A percentile compares a stretch with the other conserved stretches of the same genome.
Conservation (phyloP, 1,140 invertebrate species). For the Dendrolimus kikuchii region DNA sequence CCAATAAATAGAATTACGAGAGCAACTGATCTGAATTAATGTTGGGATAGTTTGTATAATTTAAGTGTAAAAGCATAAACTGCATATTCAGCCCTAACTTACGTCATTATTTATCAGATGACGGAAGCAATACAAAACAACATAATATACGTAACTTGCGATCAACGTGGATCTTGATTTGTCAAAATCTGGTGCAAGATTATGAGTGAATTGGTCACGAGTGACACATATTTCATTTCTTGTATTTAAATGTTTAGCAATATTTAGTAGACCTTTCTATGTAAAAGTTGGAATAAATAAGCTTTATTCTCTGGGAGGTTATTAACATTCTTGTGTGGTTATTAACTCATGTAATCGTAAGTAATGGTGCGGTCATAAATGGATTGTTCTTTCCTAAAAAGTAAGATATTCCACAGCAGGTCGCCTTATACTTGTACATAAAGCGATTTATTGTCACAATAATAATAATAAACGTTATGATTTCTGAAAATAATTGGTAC, state of each 20-base stretch:
- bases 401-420: too few relatives aligned
- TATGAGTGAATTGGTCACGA: conserved; percentile 11
- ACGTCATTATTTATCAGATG: conserved; percentile 17
- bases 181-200: conserved; percentile 24
- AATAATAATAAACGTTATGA: too few relatives aligned
- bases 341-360: not conserved
- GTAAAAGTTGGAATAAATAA: too few relatives aligned
- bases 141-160: conserved; percentile 18
- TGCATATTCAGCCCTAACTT: not conserved
- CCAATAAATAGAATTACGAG: not conserved
- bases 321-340: not conserved
- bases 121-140: conserved; percentile 15
- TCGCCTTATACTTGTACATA: too few relatives aligned
- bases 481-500: too few relatives aligned
- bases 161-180: conserved; percentile 14
- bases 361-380: not conserved
- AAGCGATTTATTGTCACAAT: too few relatives aligned
- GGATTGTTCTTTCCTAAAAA: not conserved
- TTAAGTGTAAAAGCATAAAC: not conserved
- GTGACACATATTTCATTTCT: not conserved
- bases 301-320: too few relatives aligned
- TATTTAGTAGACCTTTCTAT: too few relatives aligned
- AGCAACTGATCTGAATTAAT: not conserved
- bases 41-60: not conserved
- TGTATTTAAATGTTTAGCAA: too few relatives aligned